phyloP scores from a whole-genome alignment of 2,797 vertebrate genomes.

The Apogon hyalosoma region DNA sequence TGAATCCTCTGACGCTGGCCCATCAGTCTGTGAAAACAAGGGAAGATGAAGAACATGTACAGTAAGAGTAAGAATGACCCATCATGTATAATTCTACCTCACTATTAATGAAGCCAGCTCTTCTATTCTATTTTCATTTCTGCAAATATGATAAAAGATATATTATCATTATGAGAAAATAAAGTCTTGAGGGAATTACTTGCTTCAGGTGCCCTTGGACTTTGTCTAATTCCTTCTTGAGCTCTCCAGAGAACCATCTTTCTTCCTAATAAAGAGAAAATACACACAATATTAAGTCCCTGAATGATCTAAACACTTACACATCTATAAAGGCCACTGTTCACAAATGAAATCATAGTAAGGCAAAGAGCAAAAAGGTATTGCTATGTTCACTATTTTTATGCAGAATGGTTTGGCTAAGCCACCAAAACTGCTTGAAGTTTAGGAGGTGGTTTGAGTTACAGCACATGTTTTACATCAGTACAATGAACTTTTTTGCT shows the following conservation, averaged over 20 bases:
- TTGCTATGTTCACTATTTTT: too few relatives aligned
- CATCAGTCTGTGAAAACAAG: constrained; percentile 87
- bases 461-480: too few relatives aligned
- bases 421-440: too few relatives aligned
- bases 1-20: constrained; percentile 85
- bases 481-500: too few relatives aligned
- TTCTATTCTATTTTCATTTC: background rate
- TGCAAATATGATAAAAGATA: background rate
- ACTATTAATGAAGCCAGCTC: background rate
- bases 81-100: constrained; percentile 17
- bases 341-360: constrained; percentile 51
- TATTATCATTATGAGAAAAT: constrained; percentile 55
- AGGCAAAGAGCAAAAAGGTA: too few relatives aligned
- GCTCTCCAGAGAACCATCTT: constrained; percentile 97
- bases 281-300: constrained; percentile 7
- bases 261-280: constrained; percentile 88
- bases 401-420: too few relatives aligned
- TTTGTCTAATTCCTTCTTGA: constrained; percentile 99
- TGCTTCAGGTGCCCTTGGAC: constrained; percentile 97
- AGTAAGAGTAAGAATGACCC: constrained; percentile 30
- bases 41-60: constrained; percentile 52
- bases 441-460: too few relatives aligned
- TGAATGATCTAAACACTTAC: background rate
- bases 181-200: constrained; percentile 93
- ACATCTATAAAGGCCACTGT: background rate